Conservation (phyloP, 2,797 vertebrate species). For the Takifugu ocellatus region DNA sequence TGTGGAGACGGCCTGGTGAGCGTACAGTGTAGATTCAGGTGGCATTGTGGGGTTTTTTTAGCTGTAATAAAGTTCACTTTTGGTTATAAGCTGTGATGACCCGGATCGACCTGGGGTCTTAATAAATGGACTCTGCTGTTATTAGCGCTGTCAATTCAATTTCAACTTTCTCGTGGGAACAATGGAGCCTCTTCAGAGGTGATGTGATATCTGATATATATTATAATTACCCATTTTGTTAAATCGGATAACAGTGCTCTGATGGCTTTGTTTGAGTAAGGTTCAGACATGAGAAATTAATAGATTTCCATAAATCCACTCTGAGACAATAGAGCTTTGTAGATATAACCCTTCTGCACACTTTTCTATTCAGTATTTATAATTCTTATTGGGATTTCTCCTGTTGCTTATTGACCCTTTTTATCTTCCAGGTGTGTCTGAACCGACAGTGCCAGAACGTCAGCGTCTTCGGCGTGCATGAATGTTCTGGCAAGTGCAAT, state of each 20-base stretch:
- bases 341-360: too few relatives aligned
- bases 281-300: too few relatives aligned
- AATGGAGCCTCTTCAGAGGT: too few relatives aligned
- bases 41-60: background rate
- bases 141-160: conserved; percentile 15
- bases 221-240: too few relatives aligned
- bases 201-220: too few relatives aligned
- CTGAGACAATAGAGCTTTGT: too few relatives aligned
- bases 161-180: background rate
- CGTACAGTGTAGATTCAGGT: background rate
- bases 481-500: conserved; percentile 86
- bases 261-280: too few relatives aligned
- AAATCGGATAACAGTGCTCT: too few relatives aligned
- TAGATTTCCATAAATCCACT: too few relatives aligned
- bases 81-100: conserved; percentile 20
- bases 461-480: conserved; percentile 88
- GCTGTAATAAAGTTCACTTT: conserved; percentile 20
- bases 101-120: conserved; percentile 3
- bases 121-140: conserved; percentile 25
- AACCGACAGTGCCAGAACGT: conserved; percentile 93
- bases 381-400: background rate
- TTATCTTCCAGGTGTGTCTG: conserved; percentile 84
- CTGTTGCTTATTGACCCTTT: conserved; percentile 17
- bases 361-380: too few relatives aligned
- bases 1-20: conserved; percentile 92